Conservation (phyloP, 23 tunicate genomes). For the Halocynthia roretzi region DNA sequence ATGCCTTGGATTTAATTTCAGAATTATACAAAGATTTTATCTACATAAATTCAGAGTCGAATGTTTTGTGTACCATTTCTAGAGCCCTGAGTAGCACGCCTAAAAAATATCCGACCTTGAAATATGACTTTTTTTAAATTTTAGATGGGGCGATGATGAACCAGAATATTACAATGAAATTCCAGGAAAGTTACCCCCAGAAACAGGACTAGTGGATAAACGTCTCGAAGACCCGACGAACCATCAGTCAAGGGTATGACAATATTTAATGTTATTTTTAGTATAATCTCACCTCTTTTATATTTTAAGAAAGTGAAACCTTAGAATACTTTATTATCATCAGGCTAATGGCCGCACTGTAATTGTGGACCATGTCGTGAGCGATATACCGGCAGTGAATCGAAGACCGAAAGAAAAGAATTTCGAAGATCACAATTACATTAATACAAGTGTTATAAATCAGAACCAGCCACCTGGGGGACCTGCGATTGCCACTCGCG, state of each 20-base stretch:
- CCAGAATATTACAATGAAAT: conserved; percentile 92
- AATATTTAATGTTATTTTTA: too few relatives aligned
- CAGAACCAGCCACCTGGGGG: conserved; percentile 1
- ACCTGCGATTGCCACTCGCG: background rate
- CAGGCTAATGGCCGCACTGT: background rate
- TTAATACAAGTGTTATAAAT: conserved; percentile 60
- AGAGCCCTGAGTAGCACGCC: too few relatives aligned
- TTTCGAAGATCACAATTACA: conserved; percentile 87
- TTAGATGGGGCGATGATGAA: conserved; percentile 94
- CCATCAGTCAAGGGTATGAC: too few relatives aligned
- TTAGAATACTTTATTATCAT: background rate
- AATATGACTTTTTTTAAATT: background rate
- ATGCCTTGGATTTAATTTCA: too few relatives aligned
- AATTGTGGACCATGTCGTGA: background rate
- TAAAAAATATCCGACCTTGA: too few relatives aligned
- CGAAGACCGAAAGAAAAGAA: conserved; percentile 27
- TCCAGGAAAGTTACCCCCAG: conserved; percentile 72
- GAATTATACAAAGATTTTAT: too few relatives aligned
- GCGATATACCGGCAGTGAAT: conserved; percentile 7
- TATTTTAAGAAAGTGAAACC: too few relatives aligned
- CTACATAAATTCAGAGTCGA: too few relatives aligned
- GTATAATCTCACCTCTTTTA: too few relatives aligned
- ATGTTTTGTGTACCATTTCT: too few relatives aligned
- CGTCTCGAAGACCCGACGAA: conserved; percentile 26
- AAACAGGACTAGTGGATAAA: conserved; percentile 47